Evolutionary conservation across 1,140 invertebrate genomes (phyloP).

Genomic region (Macrosteles quadrilineatus): DNA sequence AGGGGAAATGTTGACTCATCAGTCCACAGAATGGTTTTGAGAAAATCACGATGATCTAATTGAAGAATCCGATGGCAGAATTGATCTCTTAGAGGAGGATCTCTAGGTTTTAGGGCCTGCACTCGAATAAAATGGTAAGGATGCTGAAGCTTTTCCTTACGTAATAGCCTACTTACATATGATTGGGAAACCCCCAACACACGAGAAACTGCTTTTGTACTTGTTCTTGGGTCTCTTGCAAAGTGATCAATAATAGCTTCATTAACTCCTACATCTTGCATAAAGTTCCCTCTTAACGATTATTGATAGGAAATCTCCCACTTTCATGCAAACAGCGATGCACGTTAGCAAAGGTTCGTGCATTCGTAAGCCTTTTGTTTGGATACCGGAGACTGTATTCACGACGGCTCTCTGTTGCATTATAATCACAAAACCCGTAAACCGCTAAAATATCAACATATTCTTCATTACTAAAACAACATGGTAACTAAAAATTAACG

Average conservation of each 20-base stretch:
- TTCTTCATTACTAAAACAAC: not conserved
- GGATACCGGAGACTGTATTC: constrained; percentile 2
- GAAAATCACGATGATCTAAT: not conserved
- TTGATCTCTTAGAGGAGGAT: constrained; percentile 3
- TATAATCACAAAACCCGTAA: not conserved
- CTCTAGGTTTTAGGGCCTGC: not conserved
- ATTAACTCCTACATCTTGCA: not conserved
- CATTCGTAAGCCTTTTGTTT: not conserved
- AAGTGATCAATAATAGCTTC: not conserved
- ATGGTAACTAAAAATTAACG: not conserved
- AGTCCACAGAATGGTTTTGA: constrained; percentile 13
- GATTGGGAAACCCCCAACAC: constrained; percentile 4
- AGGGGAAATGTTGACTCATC: constrained; percentile 8
- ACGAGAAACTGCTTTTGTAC: constrained; percentile 5
- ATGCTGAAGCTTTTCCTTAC: not conserved
- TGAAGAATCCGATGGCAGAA: not conserved
- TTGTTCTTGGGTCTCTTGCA: constrained; percentile 1
- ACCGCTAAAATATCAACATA: not conserved
- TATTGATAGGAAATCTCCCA: not conserved
- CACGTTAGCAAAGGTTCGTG: not conserved
- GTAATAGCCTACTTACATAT: not conserved
- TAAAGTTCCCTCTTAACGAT: not conserved
- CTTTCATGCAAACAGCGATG: not conserved
- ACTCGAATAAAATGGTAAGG: constrained; percentile 10
- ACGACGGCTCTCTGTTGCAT: not conserved